phyloP scores from a whole-genome alignment of 2,113 vertebrate species.

The Stomatorhinus ivindoensis region DNA sequence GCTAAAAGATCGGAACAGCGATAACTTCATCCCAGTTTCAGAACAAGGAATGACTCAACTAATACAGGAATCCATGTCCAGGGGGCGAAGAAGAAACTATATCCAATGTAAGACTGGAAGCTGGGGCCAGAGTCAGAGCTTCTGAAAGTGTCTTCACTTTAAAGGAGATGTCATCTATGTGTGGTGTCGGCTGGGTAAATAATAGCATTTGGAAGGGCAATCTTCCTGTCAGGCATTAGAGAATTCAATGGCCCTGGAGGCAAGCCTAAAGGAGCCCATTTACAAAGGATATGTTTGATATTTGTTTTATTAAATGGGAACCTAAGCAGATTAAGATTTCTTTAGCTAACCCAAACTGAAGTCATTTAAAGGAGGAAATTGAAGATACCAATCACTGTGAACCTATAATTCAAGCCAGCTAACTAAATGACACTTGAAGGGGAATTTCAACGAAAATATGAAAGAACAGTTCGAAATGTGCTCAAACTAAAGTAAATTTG shows the following conservation, averaged over 20 bases:
- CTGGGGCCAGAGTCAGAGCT: slow-evolving; percentile 44
- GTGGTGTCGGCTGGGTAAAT: slow-evolving; percentile 24
- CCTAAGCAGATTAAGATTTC: slow-evolving; percentile 54
- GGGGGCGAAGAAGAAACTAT: slow-evolving; percentile 57
- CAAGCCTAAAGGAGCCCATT: slow-evolving; percentile 21
- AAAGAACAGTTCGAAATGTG: not conserved
- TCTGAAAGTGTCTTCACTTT: slow-evolving; percentile 25
- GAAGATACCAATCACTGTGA: not conserved
- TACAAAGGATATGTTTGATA: slow-evolving; percentile 31
- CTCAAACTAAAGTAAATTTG: not conserved
- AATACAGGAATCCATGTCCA: slow-evolving; percentile 28
- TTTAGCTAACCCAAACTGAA: slow-evolving; percentile 44
- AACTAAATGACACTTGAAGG: not conserved
- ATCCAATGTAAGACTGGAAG: slow-evolving; percentile 50
- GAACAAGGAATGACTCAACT: not conserved
- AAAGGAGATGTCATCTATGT: slow-evolving; percentile 30
- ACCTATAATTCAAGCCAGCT: not conserved
- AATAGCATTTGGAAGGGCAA: slow-evolving; percentile 27
- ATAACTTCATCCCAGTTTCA: not conserved
- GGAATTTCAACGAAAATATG: not conserved
- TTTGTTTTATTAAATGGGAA: slow-evolving; percentile 56
- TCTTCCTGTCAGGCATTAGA: slow-evolving; percentile 26
- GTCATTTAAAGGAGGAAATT: slow-evolving; percentile 48
- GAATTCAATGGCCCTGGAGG: slow-evolving; percentile 14
- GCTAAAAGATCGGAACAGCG: not conserved